These are phyloP conservation scores for Phylloscopus trochilus DNA, from an alignment of 2,113 vertebrate species.

Conservation along the genomic window DNA sequence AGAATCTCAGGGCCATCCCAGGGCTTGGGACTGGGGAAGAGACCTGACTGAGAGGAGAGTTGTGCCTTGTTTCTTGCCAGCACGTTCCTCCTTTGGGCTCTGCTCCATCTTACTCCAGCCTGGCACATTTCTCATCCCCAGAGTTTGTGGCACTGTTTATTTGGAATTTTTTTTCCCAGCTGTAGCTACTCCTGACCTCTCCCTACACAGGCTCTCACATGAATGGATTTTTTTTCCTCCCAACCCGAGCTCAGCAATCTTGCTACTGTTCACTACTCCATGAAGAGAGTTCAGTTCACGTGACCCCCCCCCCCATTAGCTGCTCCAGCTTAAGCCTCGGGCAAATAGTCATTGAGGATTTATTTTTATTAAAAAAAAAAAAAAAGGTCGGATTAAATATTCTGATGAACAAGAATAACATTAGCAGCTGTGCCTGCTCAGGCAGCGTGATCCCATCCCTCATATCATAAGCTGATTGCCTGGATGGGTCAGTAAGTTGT, in stretches of 20 bases:
- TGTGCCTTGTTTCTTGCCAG: background rate
- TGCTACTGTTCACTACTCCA: constrained; percentile 6
- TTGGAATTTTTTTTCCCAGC: background rate
- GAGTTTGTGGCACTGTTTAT: background rate
- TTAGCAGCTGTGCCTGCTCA: constrained; percentile 63
- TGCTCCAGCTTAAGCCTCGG: constrained; percentile 46
- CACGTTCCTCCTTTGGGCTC: background rate
- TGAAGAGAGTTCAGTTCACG: background rate
- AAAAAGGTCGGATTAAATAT: constrained; percentile 44
- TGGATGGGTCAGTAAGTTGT: constrained; percentile 22
- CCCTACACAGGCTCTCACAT: fast-evolving
- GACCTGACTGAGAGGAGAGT: background rate
- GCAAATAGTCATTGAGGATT: constrained; percentile 68
- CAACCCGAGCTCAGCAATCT: background rate
- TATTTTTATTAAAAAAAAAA: constrained; percentile 62
- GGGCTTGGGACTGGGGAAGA: background rate
- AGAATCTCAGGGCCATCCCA: background rate
- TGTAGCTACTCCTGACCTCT: background rate
- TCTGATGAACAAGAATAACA: constrained; percentile 63
- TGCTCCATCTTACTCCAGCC: fast-evolving
- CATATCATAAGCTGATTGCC: constrained; percentile 58
- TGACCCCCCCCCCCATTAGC: constrained; percentile 17
- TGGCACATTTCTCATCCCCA: background rate
- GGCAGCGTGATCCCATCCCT: constrained; percentile 34
- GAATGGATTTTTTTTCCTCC: background rate